Conservation (phyloP, 1,140 invertebrate genomes). For the Megalopta genalis region DNA sequence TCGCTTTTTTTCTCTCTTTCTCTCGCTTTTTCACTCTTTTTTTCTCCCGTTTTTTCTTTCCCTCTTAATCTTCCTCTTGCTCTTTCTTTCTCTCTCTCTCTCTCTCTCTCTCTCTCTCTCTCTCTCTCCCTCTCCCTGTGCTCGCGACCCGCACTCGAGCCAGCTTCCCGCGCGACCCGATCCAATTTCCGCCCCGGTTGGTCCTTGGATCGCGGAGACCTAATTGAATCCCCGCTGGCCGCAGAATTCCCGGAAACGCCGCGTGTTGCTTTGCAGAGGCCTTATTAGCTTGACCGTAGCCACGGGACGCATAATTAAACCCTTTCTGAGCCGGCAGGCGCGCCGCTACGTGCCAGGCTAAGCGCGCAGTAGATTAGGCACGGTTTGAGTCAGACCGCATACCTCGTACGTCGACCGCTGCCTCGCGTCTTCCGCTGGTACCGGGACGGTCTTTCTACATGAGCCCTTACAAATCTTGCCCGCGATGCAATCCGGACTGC, state of each 20-base stretch:
- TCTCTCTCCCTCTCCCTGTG: not conserved
- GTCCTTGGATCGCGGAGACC: not conserved
- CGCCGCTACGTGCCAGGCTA: not conserved
- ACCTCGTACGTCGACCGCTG: not conserved
- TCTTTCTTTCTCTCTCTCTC: not conserved
- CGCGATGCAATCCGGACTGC: too few relatives aligned
- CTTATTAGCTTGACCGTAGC: not conserved
- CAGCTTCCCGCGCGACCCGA: not conserved
- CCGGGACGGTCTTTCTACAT: not conserved
- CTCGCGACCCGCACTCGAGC: too few relatives aligned
- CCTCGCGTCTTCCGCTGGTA: too few relatives aligned
- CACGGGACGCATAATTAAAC: not conserved
- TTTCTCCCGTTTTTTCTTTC: not conserved
- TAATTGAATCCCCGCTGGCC: not conserved
- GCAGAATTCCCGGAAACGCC: not conserved
- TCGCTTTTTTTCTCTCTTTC: too few relatives aligned
- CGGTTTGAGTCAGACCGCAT: not conserved
- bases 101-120: not conserved
- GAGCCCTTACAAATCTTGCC: too few relatives aligned
- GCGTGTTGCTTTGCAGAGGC: not conserved
- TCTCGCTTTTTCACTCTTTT: too few relatives aligned
- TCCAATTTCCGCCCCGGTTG: conserved; percentile 7
- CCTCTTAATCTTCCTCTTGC: not conserved
- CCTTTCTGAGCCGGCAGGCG: not conserved
- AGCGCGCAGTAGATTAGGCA: not conserved